Evolutionary conservation across 1,140 invertebrate genomes (phyloP).

Genomic region (Drosophila cardini): DNA sequence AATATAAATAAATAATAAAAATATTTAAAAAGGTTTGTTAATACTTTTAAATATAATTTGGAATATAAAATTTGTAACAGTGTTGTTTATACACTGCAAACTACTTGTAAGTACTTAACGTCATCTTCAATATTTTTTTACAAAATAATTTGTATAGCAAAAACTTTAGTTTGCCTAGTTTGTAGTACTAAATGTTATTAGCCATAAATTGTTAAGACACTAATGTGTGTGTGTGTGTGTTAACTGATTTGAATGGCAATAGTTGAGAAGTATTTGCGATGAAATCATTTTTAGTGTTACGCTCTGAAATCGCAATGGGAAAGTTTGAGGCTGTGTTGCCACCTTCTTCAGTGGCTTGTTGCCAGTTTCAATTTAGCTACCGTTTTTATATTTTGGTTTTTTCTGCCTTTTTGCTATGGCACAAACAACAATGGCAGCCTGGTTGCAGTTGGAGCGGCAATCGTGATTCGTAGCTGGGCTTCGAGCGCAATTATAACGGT

Average conservation of each 20-base stretch:
- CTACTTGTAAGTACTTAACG: no score
- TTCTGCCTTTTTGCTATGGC: not conserved
- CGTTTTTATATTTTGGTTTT: slow-evolving; percentile 8
- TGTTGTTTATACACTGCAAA: no score
- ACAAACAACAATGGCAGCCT: slow-evolving; percentile 18
- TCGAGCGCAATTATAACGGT: slow-evolving; percentile 84
- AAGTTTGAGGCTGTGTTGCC: slow-evolving; percentile 52
- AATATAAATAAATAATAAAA: no score
- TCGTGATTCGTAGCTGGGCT: slow-evolving; percentile 83
- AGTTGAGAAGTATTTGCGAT: slow-evolving; percentile 17
- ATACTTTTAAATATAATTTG: no score
- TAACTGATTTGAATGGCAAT: slow-evolving; percentile 17
- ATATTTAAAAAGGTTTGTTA: no score
- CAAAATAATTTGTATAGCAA: not conserved
- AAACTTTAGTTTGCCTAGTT: not conserved
- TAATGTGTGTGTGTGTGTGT: not conserved
- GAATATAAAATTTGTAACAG: no score
- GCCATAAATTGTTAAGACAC: slow-evolving; percentile 19
- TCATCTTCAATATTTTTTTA: no score
- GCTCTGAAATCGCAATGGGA: slow-evolving; percentile 51
- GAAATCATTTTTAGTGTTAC: slow-evolving; percentile 32
- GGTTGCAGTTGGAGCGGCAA: slow-evolving; percentile 38
- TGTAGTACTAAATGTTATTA: not conserved
- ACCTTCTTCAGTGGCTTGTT: slow-evolving; percentile 59
- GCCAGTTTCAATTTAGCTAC: slow-evolving; percentile 63